phyloP scores from a whole-genome alignment of 2,113 vertebrate genomes.

The Steatornis caripensis region DNA sequence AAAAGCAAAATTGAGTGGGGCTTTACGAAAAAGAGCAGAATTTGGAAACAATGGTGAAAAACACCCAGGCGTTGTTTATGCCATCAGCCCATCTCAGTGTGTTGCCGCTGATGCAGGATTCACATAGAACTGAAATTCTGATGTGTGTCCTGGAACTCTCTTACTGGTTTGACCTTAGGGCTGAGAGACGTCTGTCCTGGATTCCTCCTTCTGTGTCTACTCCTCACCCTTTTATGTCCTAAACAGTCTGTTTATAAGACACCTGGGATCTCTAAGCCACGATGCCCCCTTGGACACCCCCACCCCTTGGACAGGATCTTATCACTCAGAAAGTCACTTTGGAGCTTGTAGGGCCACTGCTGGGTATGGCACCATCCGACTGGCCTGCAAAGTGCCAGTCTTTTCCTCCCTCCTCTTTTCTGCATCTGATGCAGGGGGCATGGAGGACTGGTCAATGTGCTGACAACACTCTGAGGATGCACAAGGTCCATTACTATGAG shows the following conservation, averaged over 20 bases:
- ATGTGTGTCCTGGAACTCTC: accelerated
- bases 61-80: neutral
- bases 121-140: neutral
- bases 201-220: neutral
- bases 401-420: neutral
- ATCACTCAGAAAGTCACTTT: neutral
- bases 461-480: neutral
- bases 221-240: neutral
- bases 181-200: neutral
- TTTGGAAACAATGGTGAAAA: neutral
- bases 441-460: neutral
- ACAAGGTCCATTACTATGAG: neutral
- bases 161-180: neutral
- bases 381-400: neutral
- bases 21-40: neutral
- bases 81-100: neutral
- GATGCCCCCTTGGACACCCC: accelerated
- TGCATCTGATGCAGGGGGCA: neutral
- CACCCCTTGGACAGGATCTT: neutral
- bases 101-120: neutral
- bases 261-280: neutral
- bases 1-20: neutral
- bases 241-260: neutral
- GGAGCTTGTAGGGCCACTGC: neutral
- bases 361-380: neutral